These are phyloP conservation scores for Chaenogobius annularis DNA, from an alignment of 2,113 vertebrate genomes.

Conservation along the genomic window DNA sequence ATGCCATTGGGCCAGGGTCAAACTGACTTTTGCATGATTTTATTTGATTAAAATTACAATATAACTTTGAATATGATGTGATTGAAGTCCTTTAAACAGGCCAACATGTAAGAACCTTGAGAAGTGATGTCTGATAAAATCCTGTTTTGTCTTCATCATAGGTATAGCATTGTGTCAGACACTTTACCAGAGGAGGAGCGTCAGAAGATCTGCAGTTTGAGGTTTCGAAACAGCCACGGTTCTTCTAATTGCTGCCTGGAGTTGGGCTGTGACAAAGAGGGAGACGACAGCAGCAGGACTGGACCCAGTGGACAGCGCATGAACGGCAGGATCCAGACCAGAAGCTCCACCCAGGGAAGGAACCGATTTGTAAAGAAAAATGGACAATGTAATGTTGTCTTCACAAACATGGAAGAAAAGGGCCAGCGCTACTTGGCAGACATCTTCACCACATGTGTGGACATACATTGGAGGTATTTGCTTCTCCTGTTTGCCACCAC, in stretches of 20 bases:
- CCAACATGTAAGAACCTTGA: not conserved
- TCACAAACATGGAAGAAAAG: constrained; percentile 94
- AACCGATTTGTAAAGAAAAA: constrained; percentile 99
- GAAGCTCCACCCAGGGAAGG: constrained; percentile 82
- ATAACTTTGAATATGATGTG: not conserved
- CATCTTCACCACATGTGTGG: constrained; percentile 97
- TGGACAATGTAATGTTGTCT: constrained; percentile 94
- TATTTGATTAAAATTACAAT: not conserved
- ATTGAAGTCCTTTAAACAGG: too few relatives aligned
- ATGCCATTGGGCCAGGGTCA: constrained; percentile 6
- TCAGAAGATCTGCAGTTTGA: constrained; percentile 78
- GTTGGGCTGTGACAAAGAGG: constrained; percentile 30
- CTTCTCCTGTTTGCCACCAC: constrained; percentile 88
- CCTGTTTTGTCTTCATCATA: constrained; percentile 33
- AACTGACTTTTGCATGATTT: not conserved
- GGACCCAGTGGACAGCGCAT: constrained; percentile 41
- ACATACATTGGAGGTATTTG: constrained; percentile 96
- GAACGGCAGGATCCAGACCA: constrained; percentile 80
- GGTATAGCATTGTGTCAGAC: constrained; percentile 85
- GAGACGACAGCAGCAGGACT: constrained; percentile 56
- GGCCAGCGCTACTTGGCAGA: constrained; percentile 93
- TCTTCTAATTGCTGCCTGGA: constrained; percentile 32
- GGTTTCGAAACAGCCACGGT: constrained; percentile 72
- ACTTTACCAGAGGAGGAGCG: constrained; percentile 81
- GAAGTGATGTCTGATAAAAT: not conserved